Evolutionary conservation across 2,888 invertebrate species (phyloP), one percentile per base, ranked within the genome.

Genomic region (Nemurella pictetii): DNA sequence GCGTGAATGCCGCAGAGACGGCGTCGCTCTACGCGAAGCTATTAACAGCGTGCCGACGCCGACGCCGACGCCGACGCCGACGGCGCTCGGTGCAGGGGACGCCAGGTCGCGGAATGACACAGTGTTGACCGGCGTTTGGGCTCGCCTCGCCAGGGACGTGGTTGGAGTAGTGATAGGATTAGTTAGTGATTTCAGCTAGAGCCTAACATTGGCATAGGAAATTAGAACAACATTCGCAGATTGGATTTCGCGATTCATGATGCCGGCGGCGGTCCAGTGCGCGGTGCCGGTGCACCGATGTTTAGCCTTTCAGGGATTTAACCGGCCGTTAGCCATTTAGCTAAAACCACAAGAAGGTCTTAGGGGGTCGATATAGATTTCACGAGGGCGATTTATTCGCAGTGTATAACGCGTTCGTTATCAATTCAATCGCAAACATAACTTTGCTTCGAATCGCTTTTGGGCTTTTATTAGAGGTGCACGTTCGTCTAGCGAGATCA

Each of bases 181-280:
- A 80, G 72, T 78, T 72, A 82, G 83, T 85, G 85, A 85, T 85
- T 85, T 83, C 75, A 83, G 36, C 77, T 80, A 35, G 35, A 32
- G 72, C 29, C 84, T 55, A 26, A 27, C 72, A 55, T 26, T 28
- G 72, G 82, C 55, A 25, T 27, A 82, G 82, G 83, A 85, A 85
- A 85, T 85, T 85, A 85, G 84, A 85, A 85, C 80, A 85, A 84
- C 84, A 85, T 84, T 72, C 72, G 81, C 84, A 85, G 85, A 85
- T 85, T 85, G 84, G 85, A 85, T 85, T 85, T 83, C 80, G 73
- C 28, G 82, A 84, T 82, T 82, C 82, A 72, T 30, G 72, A 55
- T 29, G 72, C 82, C 15, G 26, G 28, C 73, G 12, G 72, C 26
- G n/a, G 26, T 72, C 55, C 55, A 12, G 55, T 12, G 5, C 26